Conservation (phyloP, 2,888 invertebrate genomes). For the Anarsia innoxiella region DNA sequence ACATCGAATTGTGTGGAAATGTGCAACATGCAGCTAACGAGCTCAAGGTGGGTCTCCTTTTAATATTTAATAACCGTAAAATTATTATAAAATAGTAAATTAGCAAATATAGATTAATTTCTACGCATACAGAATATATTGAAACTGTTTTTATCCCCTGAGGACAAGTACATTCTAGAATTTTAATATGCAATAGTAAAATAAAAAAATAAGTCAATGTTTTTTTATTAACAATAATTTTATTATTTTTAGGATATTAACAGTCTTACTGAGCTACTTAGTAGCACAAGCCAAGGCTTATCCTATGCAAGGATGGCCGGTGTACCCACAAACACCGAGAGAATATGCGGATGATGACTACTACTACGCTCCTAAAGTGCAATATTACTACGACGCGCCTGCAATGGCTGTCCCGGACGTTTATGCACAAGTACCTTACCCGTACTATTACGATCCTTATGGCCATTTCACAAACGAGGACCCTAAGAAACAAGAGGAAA, state of each 20-base stretch:
- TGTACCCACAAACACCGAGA: constrained; percentile 68
- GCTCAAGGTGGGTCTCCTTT: constrained; percentile 59
- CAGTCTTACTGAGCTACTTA: constrained; percentile 65
- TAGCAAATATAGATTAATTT: no score
- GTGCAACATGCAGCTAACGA: constrained; percentile 52
- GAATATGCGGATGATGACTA: constrained; percentile 75
- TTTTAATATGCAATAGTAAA: no score
- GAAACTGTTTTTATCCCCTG: no score
- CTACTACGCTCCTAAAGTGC: constrained; percentile 69
- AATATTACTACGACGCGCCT: constrained; percentile 58
- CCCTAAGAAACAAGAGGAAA: constrained; percentile 76
- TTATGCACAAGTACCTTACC: constrained; percentile 58
- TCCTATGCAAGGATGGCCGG: constrained; percentile 60
- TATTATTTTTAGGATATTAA: constrained; percentile 49
- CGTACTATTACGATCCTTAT: constrained; percentile 64
- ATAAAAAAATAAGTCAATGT: no score
- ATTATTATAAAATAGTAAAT: no score
- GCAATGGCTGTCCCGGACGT: constrained; percentile 52
- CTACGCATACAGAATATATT: no score
- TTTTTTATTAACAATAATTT: neutral
- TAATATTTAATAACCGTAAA: no score
- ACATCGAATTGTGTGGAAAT: constrained; percentile 43
- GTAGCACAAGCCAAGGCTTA: constrained; percentile 59
- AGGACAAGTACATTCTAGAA: no score
- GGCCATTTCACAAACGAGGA: constrained; percentile 75